These are phyloP conservation scores for Caenorhabditis virilis DNA, from an alignment of 2,888 invertebrate genomes.

Conservation along the genomic window DNA sequence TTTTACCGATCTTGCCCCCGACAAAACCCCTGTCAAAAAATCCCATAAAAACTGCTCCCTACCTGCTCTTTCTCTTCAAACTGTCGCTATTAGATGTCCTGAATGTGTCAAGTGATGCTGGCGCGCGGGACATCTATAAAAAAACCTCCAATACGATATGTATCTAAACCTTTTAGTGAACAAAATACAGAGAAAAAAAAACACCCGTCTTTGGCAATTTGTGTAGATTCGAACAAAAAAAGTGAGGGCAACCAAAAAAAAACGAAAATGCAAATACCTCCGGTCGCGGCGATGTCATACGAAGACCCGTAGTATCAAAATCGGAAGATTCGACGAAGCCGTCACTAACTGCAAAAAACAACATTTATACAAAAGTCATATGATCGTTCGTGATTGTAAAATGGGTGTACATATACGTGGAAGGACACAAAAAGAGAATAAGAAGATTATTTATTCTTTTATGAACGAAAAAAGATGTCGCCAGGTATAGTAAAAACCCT, in stretches of 20 bases:
- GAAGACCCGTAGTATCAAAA: slow-evolving; percentile 1
- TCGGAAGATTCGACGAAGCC: too few relatives aligned
- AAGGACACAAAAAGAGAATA: too few relatives aligned
- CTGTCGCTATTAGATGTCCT: slow-evolving; percentile 40
- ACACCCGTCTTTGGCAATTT: background rate
- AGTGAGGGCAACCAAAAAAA: background rate
- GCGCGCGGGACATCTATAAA: slow-evolving; percentile 39
- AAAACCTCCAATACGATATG: background rate
- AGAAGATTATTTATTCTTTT: too few relatives aligned
- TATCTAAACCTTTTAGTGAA: too few relatives aligned
- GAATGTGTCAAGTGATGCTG: slow-evolving; percentile 48
- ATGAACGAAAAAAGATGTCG: background rate
- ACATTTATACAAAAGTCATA: too few relatives aligned
- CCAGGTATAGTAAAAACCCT: background rate
- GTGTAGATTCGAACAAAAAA: background rate
- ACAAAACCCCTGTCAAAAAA: too few relatives aligned
- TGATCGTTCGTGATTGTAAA: too few relatives aligned
- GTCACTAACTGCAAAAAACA: too few relatives aligned
- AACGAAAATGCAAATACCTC: background rate
- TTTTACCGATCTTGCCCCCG: too few relatives aligned
- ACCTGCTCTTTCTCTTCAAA: slow-evolving; percentile 35
- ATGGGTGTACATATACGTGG: too few relatives aligned
- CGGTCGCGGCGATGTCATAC: background rate
- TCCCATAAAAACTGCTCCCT: too few relatives aligned
- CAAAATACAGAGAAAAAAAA: background rate